Conservation (phyloP, 2,888 invertebrate genomes). For the Dromius quadrimaculatus region DNA sequence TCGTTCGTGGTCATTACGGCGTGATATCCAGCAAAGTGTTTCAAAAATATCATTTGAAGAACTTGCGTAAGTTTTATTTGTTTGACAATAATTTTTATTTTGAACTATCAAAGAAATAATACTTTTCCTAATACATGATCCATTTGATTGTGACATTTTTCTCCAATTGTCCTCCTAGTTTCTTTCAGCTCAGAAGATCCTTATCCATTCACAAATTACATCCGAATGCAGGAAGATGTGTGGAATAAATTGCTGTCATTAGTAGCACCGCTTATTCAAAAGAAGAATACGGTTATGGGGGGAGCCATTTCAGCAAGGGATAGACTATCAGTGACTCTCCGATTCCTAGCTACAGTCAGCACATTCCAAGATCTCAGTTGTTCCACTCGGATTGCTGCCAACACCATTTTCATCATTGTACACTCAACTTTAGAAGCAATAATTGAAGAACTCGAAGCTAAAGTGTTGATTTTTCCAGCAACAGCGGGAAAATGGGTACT, state of each 20-base stretch:
- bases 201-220: not conserved
- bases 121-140: too few species aligned
- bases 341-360: conserved; percentile 23
- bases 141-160: too few species aligned
- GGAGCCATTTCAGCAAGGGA: not conserved
- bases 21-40: too few species aligned
- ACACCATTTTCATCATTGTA: conserved; percentile 2
- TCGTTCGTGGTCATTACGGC: too few species aligned
- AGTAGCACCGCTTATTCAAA: not conserved
- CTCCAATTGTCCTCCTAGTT: too few species aligned
- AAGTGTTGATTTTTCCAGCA: not conserved
- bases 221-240: not conserved
- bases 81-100: too few species aligned
- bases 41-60: too few species aligned
- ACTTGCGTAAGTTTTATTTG: too few species aligned
- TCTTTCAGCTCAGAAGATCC: not conserved
- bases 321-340: conserved; percentile 11
- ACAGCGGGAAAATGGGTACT: not conserved
- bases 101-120: too few species aligned
- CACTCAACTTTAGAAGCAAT: not conserved
- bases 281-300: not conserved
- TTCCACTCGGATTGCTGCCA: not conserved
- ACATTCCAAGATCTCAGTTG: conserved; percentile 2
- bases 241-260: not conserved
- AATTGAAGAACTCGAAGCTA: not conserved